These are phyloP conservation scores for Limonius californicus DNA, from an alignment of 1,140 invertebrate genomes.

Conservation along the genomic window DNA sequence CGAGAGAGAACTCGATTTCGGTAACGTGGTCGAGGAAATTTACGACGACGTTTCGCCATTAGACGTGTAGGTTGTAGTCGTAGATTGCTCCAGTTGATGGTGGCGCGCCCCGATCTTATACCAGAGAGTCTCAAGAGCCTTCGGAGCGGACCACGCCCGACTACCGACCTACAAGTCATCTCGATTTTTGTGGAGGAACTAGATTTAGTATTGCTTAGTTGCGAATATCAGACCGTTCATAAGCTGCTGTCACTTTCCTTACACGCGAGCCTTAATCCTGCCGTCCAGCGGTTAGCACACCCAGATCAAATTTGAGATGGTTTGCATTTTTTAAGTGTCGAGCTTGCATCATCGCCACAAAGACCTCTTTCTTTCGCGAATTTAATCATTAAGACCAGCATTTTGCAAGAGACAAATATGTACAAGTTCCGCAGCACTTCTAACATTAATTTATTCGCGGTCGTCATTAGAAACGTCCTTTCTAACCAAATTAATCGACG, in stretches of 20 bases:
- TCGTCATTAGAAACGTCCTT: background rate
- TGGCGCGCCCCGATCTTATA: background rate
- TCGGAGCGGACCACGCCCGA: slow-evolving; percentile 32
- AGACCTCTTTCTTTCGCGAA: too few relatives aligned
- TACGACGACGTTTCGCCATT: slow-evolving; percentile 10
- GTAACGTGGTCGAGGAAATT: background rate
- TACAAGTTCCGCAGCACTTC: background rate
- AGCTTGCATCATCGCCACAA: too few relatives aligned
- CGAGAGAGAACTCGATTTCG: background rate
- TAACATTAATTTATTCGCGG: background rate
- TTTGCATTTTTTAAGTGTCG: too few relatives aligned
- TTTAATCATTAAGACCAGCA: too few relatives aligned
- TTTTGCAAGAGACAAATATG: too few relatives aligned
- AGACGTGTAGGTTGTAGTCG: slow-evolving; percentile 9
- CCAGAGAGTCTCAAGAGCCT: slow-evolving; percentile 3
- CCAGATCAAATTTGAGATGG: too few relatives aligned
- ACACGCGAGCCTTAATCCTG: background rate
- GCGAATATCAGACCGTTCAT: slow-evolving; percentile 30
- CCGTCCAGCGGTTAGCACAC: background rate
- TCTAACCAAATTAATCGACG: background rate
- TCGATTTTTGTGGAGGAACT: slow-evolving; percentile 34
- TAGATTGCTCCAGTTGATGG: slow-evolving; percentile 12
- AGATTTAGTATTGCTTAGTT: slow-evolving; percentile 30
- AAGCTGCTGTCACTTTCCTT: slow-evolving; percentile 2
- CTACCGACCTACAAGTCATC: slow-evolving; percentile 34